These are phyloP conservation scores for Hozukius guyotensis DNA, from an alignment of 2,797 vertebrate genomes.

Conservation along the genomic window DNA sequence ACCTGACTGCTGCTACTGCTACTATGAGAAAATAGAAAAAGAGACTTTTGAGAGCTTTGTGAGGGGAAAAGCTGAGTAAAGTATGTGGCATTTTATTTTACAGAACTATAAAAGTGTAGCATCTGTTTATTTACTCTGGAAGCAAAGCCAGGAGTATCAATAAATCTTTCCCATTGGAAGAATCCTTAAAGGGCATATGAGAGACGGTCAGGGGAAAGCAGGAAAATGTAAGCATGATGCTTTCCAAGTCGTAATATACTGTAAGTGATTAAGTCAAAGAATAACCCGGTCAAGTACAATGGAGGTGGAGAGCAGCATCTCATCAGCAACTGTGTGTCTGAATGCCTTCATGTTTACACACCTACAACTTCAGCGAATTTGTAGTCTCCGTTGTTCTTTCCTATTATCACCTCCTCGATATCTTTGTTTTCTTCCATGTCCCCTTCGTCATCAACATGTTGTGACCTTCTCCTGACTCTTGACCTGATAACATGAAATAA, in stretches of 20 bases:
- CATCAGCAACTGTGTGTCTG: neutral
- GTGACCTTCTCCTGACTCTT: slow-evolving; percentile 23
- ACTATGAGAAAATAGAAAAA: neutral
- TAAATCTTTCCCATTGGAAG: neutral
- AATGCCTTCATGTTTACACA: slow-evolving; percentile 36
- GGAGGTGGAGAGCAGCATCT: neutral
- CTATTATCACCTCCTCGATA: slow-evolving; percentile 36
- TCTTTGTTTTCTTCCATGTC: slow-evolving; percentile 44
- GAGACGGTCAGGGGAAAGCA: neutral
- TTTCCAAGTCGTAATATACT: neutral
- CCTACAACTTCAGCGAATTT: slow-evolving; percentile 61
- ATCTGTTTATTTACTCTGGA: neutral
- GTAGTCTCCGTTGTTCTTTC: slow-evolving; percentile 15
- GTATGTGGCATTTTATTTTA: neutral
- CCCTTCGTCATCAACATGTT: neutral
- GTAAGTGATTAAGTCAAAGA: slow-evolving; percentile 5
- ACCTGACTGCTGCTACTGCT: neutral
- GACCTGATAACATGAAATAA: slow-evolving; percentile 28
- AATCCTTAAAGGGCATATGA: neutral
- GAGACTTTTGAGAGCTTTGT: neutral
- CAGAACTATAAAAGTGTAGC: neutral
- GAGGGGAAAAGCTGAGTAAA: neutral
- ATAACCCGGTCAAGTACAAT: neutral
- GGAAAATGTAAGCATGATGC: neutral
- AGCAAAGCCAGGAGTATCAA: neutral